A percentile compares a stretch with the other conserved stretches of the same genome.
These are phyloP conservation scores for Bothrops alternatus DNA, from an alignment of 2,797 vertebrate species.

Conservation along the genomic window DNA sequence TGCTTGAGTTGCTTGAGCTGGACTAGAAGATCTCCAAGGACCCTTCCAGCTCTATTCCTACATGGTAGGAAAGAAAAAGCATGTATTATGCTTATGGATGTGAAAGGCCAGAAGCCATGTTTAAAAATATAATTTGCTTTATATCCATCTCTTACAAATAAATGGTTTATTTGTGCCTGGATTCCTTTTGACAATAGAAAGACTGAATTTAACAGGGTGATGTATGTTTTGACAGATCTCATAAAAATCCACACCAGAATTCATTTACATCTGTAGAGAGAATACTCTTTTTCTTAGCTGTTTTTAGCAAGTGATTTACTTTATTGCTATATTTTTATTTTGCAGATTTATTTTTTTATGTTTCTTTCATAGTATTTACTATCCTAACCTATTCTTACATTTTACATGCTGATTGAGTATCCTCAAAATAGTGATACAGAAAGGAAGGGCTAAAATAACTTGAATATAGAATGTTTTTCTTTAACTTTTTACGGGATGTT, in stretches of 20 bases:
- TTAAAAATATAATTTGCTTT: neutral
- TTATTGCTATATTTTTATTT: neutral
- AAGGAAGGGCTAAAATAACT: neutral
- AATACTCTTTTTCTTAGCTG: neutral
- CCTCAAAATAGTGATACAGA: neutral
- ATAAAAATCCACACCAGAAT: neutral
- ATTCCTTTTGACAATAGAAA: neutral
- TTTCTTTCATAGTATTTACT: neutral
- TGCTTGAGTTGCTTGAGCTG: no score
- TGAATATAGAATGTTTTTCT: neutral
- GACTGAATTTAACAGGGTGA: neutral
- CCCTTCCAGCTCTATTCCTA: neutral
- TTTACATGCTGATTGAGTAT: neutral
- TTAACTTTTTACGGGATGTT: neutral
- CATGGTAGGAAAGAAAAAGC: neutral
- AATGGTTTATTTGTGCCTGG: neutral
- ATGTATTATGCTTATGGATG: neutral
- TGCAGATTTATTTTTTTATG: neutral
- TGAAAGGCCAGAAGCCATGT: neutral
- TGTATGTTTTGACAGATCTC: neutral
- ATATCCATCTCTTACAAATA: neutral
- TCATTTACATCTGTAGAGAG: neutral
- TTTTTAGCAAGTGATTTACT: neutral
- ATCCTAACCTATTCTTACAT: neutral
- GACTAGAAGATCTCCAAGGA: no score